Evolutionary conservation across 2,888 invertebrate species (phyloP), one percentile per base, ranked within the genome.

Genomic region (Scaptomyza parva): DNA sequence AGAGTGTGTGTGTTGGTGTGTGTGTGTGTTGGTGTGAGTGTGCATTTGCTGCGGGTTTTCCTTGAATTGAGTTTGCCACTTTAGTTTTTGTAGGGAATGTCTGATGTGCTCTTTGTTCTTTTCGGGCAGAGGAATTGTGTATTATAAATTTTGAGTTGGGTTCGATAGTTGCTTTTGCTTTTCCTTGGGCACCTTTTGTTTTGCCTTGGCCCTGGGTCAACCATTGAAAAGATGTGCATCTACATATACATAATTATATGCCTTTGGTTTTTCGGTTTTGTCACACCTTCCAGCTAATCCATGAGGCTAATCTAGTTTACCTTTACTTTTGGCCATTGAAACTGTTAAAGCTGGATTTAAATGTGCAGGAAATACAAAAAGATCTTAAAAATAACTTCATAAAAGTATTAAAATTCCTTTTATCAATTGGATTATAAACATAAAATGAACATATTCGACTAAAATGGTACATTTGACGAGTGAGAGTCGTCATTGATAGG

Each of bases 51-150:
- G 74, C 74, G 74, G 59, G 57, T 54, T 63, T 69, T 55, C 65
- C 55, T 48, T 64, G 77, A 83, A 79, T 84, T 67, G 66, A 37
- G 51, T 43, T 64, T 80, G 80, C 85, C 75, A 84, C 78, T 84
- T 67, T 74, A 48, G 54, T 41, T 61, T 57, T 63, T n/a, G n/a
- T 54, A 17, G 66, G 57, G 65, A 55, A 70, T 68, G n/a, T n/a
- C n/a, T n/a, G n/a, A n/a, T n/a, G n/a, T n/a, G 76, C 59, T 76
- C 79, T 76, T 70, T 73, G 73, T 73, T 73, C 54, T 41, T n/a
- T n/a, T n/a, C n/a, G 66, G 37, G 1, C 2, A 22, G 7, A 18
- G 47, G 17, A 37, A 17, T 37, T 47, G 20, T 37, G 77, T 35
- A 73, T 76, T 71, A 73, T 71, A 66, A 72, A 76, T 72, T 76